Base-by-base conservation (phyloP, 2,888 invertebrate genomes). In the Chalcis sispes region DNA sequence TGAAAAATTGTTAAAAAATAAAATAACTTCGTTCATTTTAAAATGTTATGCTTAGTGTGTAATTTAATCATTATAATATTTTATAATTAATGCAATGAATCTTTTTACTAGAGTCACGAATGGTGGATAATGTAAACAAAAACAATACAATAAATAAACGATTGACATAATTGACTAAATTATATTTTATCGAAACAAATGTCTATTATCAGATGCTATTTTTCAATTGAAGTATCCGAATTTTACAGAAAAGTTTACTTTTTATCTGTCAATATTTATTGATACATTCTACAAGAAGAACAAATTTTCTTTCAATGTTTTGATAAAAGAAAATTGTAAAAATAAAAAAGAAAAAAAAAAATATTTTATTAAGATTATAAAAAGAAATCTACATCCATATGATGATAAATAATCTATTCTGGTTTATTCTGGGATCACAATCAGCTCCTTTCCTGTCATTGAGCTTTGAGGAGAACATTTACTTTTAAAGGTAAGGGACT, bases 401-500 rank as follows among this genome's bases (percentile, higher is more conserved):
- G 83, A 87, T 85, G 86, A 85, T 86, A 85, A 88, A 88, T 89
- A 88, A 89, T 89, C 86, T 89, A 87, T 88, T 88, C 87, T 89
- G 88, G 86, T 89, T 89, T 89, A 88, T 89, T 89, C 87, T 89
- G 88, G 89, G 89, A 87, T 89, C 87, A 85, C 88, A 86, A 88
- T 88, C 88, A 89, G 89, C 86, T 89, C 87, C 89, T 89, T 89
- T 89, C 89, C 88, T 89, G 89, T 86, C 88, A 86, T 88, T 89
- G 87, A 89, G 86, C 89, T 88, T 89, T 89, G 89, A 88, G 88
- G 89, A 89, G 89, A 88, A 88, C 88, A 87, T 87, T 89, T 89
- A 89, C 88, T 89, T 88, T 89, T 89, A 87, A 89, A 89, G 89
- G 89, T 89, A 89, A 89, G 89, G 88, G 88, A 87, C 85, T 86